These are phyloP conservation scores for Micrastur ruficollis DNA, from an alignment of 2,797 vertebrate species.

Conservation along the genomic window DNA sequence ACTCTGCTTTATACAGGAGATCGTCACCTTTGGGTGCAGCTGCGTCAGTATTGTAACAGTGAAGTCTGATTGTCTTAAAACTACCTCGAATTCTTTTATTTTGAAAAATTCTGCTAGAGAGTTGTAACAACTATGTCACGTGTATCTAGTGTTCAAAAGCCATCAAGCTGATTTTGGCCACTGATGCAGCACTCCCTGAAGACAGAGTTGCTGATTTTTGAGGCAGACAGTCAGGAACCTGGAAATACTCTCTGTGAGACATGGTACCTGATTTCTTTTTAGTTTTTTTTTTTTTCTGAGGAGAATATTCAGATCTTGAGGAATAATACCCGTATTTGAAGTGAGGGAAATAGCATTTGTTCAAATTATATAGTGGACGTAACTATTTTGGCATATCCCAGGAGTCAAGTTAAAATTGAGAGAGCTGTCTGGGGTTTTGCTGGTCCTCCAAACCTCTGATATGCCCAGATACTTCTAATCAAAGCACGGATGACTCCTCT, in stretches of 20 bases:
- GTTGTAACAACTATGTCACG: no score
- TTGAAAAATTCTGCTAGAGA: not conserved
- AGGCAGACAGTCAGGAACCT: not conserved
- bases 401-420: not conserved
- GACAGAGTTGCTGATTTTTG: not conserved
- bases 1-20: not conserved
- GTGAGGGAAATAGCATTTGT: not conserved
- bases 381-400: accelerated
- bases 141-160: not conserved
- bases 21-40: not conserved
- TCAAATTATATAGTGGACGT: not conserved
- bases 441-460: not conserved
- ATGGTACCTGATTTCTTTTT: not conserved
- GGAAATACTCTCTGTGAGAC: not conserved
- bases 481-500: not conserved
- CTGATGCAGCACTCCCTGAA: not conserved
- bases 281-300: not conserved
- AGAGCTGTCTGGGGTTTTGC: not conserved
- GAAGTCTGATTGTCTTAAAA: not conserved
- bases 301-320: not conserved
- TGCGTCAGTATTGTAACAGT: no score
- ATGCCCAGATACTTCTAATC: not conserved
- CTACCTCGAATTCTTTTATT: not conserved
- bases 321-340: not conserved
- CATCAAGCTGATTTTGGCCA: not conserved